Evolutionary conservation across 2,113 vertebrate genomes (phyloP), one percentile per base, ranked within the genome.

Genomic region (Thomomys bottae): DNA sequence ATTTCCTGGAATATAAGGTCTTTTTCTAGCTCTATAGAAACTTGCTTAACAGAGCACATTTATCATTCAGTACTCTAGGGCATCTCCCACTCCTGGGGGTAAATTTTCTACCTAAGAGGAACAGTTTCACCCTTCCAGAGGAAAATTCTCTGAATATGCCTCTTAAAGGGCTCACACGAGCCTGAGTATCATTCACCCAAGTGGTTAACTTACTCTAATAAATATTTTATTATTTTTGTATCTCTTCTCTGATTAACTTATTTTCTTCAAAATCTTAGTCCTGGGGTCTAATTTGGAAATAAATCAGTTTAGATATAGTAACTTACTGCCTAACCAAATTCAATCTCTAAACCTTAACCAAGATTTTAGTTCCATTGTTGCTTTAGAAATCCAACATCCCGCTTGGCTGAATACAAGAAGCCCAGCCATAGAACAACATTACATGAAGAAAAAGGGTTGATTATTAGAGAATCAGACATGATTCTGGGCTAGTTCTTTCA

Each of bases 361-460:
- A 83, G 24, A 70, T 72, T 61, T 54, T 38, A 80, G 4, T 32
- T 88, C 79, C 63, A 8, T 28, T 73, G 32, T 24, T 23, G 23
- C 49, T 75, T 9, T 38, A 20, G 2, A 57, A 68, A 83, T 64
- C 70, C 17, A 40, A 93, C 26, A 40, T 0, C 1, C 20, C 64
- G 15, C 18, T 63, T 63, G 6, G 10, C 49, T 67, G 26, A 71
- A 90, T 6, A 1, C 10, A 91, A 91, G 45, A 73, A 40, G 78
- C 49, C 32, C 26, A 88, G 9, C 4, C 88, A 77, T 78, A 15
- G 5, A 67, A 73, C 0, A n/a, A 54, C 84, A 70, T 77, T 28
- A 84, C 91, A 80, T 42, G 6, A 4, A 21, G 11, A 15, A 84
- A 91, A 86, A 20, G 63, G 21, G 87, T 91, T 94, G n/a, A 6